These are phyloP conservation scores for Bovichtus diacanthus DNA, from an alignment of 2,797 vertebrate species.

Conservation along the genomic window DNA sequence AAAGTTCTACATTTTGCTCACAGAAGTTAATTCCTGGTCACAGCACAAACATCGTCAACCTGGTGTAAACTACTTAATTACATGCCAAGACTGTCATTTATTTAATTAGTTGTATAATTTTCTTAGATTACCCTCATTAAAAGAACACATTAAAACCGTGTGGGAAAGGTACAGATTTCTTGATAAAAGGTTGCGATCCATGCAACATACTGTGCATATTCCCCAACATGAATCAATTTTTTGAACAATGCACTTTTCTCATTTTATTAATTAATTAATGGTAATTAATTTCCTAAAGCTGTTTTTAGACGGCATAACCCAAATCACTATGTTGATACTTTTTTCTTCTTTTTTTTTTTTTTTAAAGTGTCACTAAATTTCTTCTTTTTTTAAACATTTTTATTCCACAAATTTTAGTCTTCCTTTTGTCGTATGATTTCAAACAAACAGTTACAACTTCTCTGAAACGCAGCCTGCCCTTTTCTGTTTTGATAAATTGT, in stretches of 20 bases:
- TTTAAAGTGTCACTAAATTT: conserved; percentile 32
- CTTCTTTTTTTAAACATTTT: conserved; percentile 39
- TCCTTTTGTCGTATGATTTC: conserved; percentile 66
- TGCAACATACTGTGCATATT: background rate
- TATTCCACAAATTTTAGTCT: conserved; percentile 63
- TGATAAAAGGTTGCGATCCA: conserved; percentile 2
- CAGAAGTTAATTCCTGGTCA: conserved; percentile 43
- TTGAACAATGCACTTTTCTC: conserved; percentile 12
- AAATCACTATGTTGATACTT: conserved; percentile 36
- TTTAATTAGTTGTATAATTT: conserved; percentile 49
- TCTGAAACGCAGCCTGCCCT: conserved; percentile 72
- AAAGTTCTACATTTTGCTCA: conserved; percentile 28
- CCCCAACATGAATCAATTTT: conserved; percentile 7
- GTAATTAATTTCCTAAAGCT: conserved; percentile 2
- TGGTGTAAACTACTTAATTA: conserved; percentile 65
- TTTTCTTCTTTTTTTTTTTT: conserved; percentile 40
- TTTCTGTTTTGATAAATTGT: conserved; percentile 84
- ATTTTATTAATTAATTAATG: too few relatives aligned
- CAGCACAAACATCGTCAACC: conserved; percentile 56
- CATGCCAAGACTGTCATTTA: conserved; percentile 39
- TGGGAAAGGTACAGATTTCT: conserved; percentile 7
- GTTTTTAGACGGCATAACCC: conserved; percentile 21
- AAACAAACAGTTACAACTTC: conserved; percentile 81
- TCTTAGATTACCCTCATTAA: conserved; percentile 47
- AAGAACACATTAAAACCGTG: conserved; percentile 6